Evolutionary conservation across 2,797 vertebrate species (phyloP).

Genomic region (Thripadectes ignobilis): DNA sequence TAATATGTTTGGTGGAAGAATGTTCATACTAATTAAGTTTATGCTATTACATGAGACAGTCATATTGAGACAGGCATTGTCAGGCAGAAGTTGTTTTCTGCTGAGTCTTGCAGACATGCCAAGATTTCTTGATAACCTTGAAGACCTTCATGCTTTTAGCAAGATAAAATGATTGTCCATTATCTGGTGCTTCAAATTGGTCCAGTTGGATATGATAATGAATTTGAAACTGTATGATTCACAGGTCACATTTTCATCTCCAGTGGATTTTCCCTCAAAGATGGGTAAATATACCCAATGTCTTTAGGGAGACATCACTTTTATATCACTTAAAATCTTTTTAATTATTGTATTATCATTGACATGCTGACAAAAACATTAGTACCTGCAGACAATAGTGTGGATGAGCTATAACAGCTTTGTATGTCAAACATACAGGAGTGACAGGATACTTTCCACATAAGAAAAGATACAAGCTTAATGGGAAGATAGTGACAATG

Average conservation of each 20-base stretch:
- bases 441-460: neutral
- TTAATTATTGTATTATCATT: neutral
- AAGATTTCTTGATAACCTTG: neutral
- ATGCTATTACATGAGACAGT: neutral
- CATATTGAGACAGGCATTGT: neutral
- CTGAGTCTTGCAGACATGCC: neutral
- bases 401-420: neutral
- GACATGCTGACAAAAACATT: neutral
- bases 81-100: neutral
- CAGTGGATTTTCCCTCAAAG: neutral
- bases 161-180: neutral
- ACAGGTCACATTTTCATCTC: neutral
- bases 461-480: neutral
- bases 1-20: neutral
- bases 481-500: neutral
- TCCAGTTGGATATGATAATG: neutral
- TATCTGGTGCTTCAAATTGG: neutral
- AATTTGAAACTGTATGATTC: neutral
- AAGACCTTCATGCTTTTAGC: neutral
- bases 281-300: neutral
- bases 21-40: neutral
- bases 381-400: neutral
- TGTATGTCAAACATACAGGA: neutral
- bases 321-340: neutral
- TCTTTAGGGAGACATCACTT: neutral